Conservation (phyloP, 1,140 invertebrate species). For the Ceratitis capitata region DNA sequence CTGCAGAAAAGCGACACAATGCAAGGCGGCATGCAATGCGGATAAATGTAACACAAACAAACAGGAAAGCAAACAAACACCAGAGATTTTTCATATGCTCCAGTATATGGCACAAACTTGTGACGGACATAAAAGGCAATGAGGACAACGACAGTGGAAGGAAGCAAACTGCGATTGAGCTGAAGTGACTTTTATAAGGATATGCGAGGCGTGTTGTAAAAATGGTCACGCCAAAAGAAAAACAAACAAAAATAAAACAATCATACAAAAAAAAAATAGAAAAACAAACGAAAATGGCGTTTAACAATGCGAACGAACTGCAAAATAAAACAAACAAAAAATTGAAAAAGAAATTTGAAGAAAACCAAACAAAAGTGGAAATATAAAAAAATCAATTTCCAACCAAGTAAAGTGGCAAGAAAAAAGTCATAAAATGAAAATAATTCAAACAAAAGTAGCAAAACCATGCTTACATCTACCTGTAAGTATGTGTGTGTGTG, state of each 20-base stretch:
- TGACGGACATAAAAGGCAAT: constrained; percentile 8
- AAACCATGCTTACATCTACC: not conserved
- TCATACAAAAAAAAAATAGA: not conserved
- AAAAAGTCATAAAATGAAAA: constrained; percentile 21
- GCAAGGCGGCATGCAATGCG: not conserved
- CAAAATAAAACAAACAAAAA: not conserved
- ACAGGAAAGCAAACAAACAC: not conserved
- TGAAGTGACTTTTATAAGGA: constrained; percentile 29
- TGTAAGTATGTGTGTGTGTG: not conserved
- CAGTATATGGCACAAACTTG: not conserved
- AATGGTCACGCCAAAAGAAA: not conserved
- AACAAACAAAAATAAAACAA: not conserved
- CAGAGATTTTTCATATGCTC: not conserved
- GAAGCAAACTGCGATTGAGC: not conserved
- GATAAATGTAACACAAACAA: not conserved
- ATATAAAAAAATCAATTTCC: constrained; percentile 8
- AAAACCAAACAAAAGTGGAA: constrained; percentile 21
- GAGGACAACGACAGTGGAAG: no score
- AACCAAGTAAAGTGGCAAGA: not conserved
- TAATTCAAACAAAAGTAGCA: not conserved
- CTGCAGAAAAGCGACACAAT: not conserved
- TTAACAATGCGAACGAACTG: not conserved
- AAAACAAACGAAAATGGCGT: no score
- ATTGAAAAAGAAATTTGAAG: not conserved
- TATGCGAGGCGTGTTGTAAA: constrained; percentile 25